These are phyloP conservation scores for Rotaria magnacalcarata DNA, from an alignment of 2,888 invertebrate species.

Conservation along the genomic window DNA sequence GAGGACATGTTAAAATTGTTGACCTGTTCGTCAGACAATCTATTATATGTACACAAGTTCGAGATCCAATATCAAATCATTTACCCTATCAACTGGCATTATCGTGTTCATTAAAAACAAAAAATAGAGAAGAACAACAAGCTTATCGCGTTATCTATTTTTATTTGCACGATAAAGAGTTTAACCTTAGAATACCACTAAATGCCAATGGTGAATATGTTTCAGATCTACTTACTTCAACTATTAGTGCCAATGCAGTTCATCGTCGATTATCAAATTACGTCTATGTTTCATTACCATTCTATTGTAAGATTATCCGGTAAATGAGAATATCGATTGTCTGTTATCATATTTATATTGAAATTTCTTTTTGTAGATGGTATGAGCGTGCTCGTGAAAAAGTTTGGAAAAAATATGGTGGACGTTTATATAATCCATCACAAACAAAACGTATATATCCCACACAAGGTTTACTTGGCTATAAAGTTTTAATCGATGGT, in stretches of 20 bases:
- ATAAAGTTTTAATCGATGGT: constrained; percentile 45
- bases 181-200: neutral
- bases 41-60: constrained; percentile 36
- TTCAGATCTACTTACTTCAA: neutral
- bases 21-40: constrained; percentile 33
- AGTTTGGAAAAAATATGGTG: constrained; percentile 37
- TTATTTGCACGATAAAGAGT: constrained; percentile 15
- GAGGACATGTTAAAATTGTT: constrained; percentile 41
- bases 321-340: neutral
- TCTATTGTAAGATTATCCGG: neutral
- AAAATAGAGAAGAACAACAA: neutral
- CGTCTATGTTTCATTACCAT: constrained; percentile 15
- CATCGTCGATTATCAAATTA: neutral
- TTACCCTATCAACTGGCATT: constrained; percentile 7
- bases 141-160: constrained; percentile 17
- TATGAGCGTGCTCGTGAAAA: constrained; percentile 40
- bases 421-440: neutral
- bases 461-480: constrained; percentile 37
- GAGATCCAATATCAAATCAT: neutral
- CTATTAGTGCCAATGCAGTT: neutral
- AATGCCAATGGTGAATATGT: neutral
- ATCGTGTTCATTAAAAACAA: neutral
- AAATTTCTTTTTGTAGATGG: constrained; percentile 14
- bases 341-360: too few relatives aligned
- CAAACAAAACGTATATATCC: constrained; percentile 28